Base-by-base conservation (phyloP, 2,113 vertebrate genomes). In the Pongo abelii region DNA sequence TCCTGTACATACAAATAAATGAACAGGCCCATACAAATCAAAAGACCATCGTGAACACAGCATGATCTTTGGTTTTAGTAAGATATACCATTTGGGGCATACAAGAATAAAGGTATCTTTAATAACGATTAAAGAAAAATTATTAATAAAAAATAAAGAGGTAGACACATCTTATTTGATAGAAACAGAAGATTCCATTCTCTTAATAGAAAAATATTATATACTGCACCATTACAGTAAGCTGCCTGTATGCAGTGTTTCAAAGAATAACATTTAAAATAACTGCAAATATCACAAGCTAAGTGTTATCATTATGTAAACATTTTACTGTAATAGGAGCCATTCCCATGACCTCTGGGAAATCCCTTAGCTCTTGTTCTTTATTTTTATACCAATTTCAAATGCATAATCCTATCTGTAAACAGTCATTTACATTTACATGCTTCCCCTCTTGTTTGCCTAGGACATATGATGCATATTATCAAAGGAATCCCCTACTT, bases 241-340 rank as follows among this genome's bases (percentile, higher is more conserved):
- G 35, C 64, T 38, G 12, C 40, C 35, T 2, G 1, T 30, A 22
- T 1, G 27, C 17, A 18, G 2, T 13, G 25, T 32, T 48, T 70
- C 43, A 46, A n/a, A 64, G 57, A 55, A 50, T 11, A 52, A 48
- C 77, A 14, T 23, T 46, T 43, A 12, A 23, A 74, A 48, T 12
- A 16, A 80, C 10, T 10, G 18, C 35, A 55, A 69, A 38, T 38
- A 50, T 32, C 89, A 77, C 86, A 43, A 20, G 90, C 50, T 20
- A 3, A 25, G 50, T 2, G 20, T 50, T 25, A 74, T 46, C 74
- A 1, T 16, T 52, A 3, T 6, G 32, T 48, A 32, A 97, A 70
- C 38, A 3, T 6, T 61, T 72, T 18, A 6, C 4, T 2, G 52
- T 4, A 3, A 8, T 0, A 2, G 0, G 12, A 38, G 69, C 52